These are phyloP conservation scores for Scytalopus superciliaris DNA, from an alignment of 2,113 vertebrate species.

Conservation along the genomic window DNA sequence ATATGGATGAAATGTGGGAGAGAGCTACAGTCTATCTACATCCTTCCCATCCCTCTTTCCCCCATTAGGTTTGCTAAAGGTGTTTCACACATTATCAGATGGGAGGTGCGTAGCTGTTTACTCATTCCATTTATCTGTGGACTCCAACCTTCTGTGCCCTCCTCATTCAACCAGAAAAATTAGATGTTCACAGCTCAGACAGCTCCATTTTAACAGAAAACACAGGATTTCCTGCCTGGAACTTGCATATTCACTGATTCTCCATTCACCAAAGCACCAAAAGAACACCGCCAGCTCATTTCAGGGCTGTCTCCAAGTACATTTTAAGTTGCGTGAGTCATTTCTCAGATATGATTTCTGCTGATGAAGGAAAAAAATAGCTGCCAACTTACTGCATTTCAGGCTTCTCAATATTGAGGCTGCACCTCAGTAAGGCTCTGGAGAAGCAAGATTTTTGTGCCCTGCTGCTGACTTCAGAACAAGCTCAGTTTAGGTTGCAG, in stretches of 20 bases:
- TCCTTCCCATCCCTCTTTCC: background rate
- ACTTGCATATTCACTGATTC: background rate
- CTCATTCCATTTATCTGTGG: background rate
- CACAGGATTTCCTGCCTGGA: rapidly evolving
- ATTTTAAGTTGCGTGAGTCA: background rate
- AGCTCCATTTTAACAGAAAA: background rate
- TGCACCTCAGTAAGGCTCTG: background rate
- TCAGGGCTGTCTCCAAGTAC: background rate
- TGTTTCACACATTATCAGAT: background rate
- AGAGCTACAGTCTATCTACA: rapidly evolving
- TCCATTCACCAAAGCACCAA: background rate
- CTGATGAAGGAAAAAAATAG: background rate
- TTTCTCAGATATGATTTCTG: background rate
- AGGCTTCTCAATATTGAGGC: background rate
- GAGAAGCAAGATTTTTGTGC: background rate
- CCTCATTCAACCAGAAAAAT: background rate
- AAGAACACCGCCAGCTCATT: background rate
- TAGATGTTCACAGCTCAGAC: background rate
- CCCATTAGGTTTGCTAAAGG: background rate
- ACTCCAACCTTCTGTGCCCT: background rate
- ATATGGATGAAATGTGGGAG: background rate
- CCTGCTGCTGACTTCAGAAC: background rate
- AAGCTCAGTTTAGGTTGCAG: background rate
- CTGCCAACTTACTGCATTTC: background rate
- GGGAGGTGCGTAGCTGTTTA: background rate